Base-by-base conservation (phyloP, 2,113 vertebrate species). In the Sylvietta virens region DNA sequence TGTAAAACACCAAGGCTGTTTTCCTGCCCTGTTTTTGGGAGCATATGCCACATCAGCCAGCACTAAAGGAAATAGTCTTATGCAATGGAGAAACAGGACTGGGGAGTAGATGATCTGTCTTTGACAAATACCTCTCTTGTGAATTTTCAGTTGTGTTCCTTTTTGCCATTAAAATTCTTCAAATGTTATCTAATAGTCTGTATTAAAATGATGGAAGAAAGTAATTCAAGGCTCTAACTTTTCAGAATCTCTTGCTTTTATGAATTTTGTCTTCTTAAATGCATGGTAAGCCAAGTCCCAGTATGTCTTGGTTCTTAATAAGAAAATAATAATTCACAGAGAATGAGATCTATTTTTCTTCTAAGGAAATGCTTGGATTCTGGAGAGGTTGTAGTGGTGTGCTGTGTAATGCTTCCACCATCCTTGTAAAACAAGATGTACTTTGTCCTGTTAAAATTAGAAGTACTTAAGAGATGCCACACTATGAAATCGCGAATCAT, bases 371-470 rank as follows among this genome's bases (percentile, higher is more conserved):
- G 28, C 40, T 64, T 89, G 65, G 40, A 40, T 88, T 89, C 54
- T 62, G 81, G 66, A 82, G 65, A 83, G 42, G 10, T 44, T 79
- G 16, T 45, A 62, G 33, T 20, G 22, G 22, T 40, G 18, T 65
- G 33, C 87, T 85, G 22, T 74, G 30, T 77, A 60, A 80, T 64
- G 51, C n/a, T 90, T 93, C 54, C 78, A 56, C 28, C 0, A 0
- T 77, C 71, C 76, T 83, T 90, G 67, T 88, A 61, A 91, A 91
- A 94, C 9, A 15, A 84, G 84, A 69, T 62, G 80, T 94, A 47
- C 80, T 90, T 90, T 27, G 33, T 62, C 76, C 85, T 78, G 57
- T 86, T 94, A 94, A 96, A 97, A 95, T 92, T 86, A 90, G 87
- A 95, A 77, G 62, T 88, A 47, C 79, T 88, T 92, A 87, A 90